Conservation (phyloP, 2,888 invertebrate species). For the Limenitis camilla region DNA sequence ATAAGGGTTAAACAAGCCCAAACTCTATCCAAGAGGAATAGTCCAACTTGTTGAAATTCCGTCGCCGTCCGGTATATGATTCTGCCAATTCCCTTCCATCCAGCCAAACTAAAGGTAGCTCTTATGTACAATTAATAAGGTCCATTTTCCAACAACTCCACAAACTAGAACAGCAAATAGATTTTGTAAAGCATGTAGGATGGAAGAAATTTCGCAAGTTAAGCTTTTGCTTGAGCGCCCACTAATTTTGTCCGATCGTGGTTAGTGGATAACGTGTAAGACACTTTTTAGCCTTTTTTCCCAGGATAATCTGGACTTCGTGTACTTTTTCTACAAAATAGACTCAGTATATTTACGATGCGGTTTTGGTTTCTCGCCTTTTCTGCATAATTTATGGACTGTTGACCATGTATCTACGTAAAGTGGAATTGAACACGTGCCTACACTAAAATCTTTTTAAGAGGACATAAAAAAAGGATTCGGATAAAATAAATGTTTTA, state of each 20-base stretch:
- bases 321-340: slow-evolving; percentile 23
- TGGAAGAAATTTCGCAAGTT: slow-evolving; percentile 64
- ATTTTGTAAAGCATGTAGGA: slow-evolving; percentile 28
- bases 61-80: slow-evolving; percentile 55
- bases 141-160: slow-evolving; percentile 35
- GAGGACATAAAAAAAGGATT: slow-evolving; percentile 12
- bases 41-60: slow-evolving; percentile 73
- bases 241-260: slow-evolving; percentile 68
- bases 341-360: slow-evolving; percentile 29
- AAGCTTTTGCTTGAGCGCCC: slow-evolving; percentile 62
- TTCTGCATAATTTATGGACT: slow-evolving; percentile 29
- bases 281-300: slow-evolving; percentile 49
- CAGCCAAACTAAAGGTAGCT: slow-evolving; percentile 32
- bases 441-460: slow-evolving; percentile 17
- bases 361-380: slow-evolving; percentile 26
- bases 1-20: slow-evolving; percentile 35
- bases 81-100: slow-evolving; percentile 49
- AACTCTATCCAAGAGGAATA: slow-evolving; percentile 42
- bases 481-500: slow-evolving; percentile 5
- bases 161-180: slow-evolving; percentile 24
- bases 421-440: slow-evolving; percentile 25
- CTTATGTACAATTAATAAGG: slow-evolving; percentile 40
- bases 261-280: slow-evolving; percentile 55
- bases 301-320: slow-evolving; percentile 18
- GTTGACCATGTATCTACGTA: slow-evolving; percentile 28